These are phyloP conservation scores for Antedon mediterranea DNA, from an alignment of 53 echinoderm and acorn worm species.

Conservation along the genomic window DNA sequence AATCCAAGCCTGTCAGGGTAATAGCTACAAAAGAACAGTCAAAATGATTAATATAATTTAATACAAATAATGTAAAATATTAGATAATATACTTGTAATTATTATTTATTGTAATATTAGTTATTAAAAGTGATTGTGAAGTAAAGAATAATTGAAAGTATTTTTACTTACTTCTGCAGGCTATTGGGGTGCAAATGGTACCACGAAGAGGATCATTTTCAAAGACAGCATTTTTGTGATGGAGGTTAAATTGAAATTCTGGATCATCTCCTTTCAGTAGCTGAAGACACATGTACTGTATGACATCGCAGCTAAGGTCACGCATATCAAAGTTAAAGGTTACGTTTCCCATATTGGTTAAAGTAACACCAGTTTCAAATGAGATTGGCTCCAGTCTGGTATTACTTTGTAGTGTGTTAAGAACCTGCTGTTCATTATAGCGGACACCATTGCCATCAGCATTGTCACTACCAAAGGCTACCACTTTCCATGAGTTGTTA, in stretches of 20 bases:
- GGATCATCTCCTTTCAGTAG: not conserved
- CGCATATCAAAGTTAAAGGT: slow-evolving; percentile 1
- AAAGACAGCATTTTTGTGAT: not conserved
- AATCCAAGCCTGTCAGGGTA: slow-evolving; percentile 38
- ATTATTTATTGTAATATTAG: no score
- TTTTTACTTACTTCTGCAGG: not conserved
- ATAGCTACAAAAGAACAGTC: slow-evolving; percentile 26
- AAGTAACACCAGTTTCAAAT: not conserved
- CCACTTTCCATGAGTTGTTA: slow-evolving; percentile 47
- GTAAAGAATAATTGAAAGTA: not conserved
- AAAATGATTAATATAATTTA: not conserved
- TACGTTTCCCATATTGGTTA: slow-evolving; percentile 5
- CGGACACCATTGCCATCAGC: slow-evolving; percentile 34
- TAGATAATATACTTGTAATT: no score
- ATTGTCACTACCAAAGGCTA: slow-evolving; percentile 51
- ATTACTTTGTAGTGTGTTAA: slow-evolving; percentile 8
- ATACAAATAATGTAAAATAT: not conserved
- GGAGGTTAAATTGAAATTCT: not conserved
- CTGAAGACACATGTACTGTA: slow-evolving; percentile 31
- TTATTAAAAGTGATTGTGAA: no score
- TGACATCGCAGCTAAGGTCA: slow-evolving; percentile 22
- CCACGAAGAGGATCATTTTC: not conserved
- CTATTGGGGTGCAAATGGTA: not conserved
- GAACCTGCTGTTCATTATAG: slow-evolving; percentile 22
- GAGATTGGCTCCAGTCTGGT: not conserved